Percentiles rank a stretch among this genome's conserved stretches.
These are phyloP conservation scores for Pseudococcus jackbeardsleyi DNA, from an alignment of 2,888 invertebrate species.

Conservation along the genomic window DNA sequence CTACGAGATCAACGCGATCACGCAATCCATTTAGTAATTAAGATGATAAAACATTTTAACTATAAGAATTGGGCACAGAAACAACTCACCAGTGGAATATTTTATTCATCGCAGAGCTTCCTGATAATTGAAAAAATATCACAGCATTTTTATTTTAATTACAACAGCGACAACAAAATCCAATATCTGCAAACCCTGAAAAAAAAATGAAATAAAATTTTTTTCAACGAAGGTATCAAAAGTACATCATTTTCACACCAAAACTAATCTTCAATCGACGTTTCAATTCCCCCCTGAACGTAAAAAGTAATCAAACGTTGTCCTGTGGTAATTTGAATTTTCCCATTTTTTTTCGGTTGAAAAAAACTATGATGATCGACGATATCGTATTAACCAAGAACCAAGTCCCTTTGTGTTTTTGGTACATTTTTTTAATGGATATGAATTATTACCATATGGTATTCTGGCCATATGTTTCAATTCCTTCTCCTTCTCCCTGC, in stretches of 20 bases:
- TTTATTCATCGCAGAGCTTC: neutral
- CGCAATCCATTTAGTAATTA: slow-evolving; percentile 2
- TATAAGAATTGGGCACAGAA: neutral
- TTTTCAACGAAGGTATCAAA: neutral
- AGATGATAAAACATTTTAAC: neutral
- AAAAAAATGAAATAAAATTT: neutral
- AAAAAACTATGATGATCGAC: slow-evolving; percentile 62
- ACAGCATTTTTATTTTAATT: neutral
- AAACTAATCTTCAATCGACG: neutral
- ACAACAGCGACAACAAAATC: neutral
- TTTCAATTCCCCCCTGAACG: neutral
- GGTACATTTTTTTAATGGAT: slow-evolving; percentile 62
- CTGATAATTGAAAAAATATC: neutral
- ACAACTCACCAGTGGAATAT: neutral
- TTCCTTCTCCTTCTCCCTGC: slow-evolving; percentile 61
- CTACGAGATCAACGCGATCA: neutral
- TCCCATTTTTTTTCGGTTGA: neutral
- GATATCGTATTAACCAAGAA: slow-evolving; percentile 58
- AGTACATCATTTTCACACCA: neutral
- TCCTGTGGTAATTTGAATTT: slow-evolving; percentile 19
- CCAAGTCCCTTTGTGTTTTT: slow-evolving; percentile 63
- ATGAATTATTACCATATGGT: slow-evolving; percentile 64
- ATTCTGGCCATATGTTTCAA: slow-evolving; percentile 64
- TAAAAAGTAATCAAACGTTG: neutral
- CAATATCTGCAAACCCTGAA: neutral